Evolutionary conservation across 2,797 vertebrate genomes (phyloP).

Genomic region (Sciurus carolinensis): DNA sequence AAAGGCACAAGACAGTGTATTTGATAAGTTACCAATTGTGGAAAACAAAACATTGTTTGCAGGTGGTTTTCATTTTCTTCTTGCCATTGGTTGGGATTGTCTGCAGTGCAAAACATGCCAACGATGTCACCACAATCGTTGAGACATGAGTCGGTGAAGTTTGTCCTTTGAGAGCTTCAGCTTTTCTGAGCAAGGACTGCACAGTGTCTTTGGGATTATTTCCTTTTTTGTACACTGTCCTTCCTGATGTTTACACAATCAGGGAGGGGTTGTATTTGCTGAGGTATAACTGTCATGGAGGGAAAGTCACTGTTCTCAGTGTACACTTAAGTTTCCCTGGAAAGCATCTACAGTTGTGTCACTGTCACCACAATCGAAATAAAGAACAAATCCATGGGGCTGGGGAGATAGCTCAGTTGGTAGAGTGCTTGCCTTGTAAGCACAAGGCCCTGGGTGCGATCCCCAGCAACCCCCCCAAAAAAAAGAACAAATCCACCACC

Average conservation of each 20-base stretch:
- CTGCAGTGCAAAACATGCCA: neutral
- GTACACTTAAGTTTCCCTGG: neutral
- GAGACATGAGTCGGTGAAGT: neutral
- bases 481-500: neutral
- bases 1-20: neutral
- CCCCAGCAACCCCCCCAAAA: too few relatives aligned
- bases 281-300: neutral
- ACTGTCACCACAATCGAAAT: neutral
- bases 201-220: neutral
- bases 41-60: neutral
- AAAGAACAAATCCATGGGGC: too few relatives aligned
- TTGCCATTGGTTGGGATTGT: constrained; percentile 19
- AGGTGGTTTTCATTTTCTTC: constrained; percentile 10
- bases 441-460: too few relatives aligned
- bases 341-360: neutral
- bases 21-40: neutral
- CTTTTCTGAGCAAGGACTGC: too few relatives aligned
- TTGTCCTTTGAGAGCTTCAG: neutral
- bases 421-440: too few relatives aligned
- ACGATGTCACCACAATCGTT: neutral
- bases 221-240: neutral
- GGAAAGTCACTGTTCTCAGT: neutral
- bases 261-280: neutral
- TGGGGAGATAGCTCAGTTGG: too few relatives aligned
- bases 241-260: neutral